These are phyloP conservation scores for Solenodon paradoxus DNA, from an alignment of 2,113 vertebrate genomes.

Conservation along the genomic window DNA sequence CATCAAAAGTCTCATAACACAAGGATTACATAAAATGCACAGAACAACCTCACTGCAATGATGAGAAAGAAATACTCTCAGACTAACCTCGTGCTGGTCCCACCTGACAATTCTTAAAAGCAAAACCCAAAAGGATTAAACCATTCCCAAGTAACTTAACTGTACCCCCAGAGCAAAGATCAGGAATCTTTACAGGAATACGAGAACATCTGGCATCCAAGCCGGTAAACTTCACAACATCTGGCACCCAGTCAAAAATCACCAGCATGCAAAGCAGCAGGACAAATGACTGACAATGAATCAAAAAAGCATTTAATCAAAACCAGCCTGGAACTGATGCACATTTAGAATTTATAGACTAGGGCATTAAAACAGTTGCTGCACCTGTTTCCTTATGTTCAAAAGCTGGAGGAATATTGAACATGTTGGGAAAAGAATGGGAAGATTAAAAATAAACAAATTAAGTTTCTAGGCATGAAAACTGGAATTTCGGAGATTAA, in stretches of 20 bases:
- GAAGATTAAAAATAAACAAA: neutral
- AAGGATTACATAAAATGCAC: too few relatives aligned
- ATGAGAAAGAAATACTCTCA: neutral
- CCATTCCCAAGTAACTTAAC: neutral
- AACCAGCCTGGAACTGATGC: neutral
- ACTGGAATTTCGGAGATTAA: neutral
- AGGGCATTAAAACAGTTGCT: neutral
- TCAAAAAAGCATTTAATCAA: neutral
- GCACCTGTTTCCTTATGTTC: neutral
- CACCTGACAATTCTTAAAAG: neutral
- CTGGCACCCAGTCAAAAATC: neutral
- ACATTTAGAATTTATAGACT: neutral
- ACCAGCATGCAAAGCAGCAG: neutral
- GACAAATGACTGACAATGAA: neutral
- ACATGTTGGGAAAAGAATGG: neutral
- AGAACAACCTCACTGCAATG: accelerated
- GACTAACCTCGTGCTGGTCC: neutral
- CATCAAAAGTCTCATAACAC: neutral
- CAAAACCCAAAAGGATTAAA: neutral
- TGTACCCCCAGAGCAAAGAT: neutral
- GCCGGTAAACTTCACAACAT: neutral
- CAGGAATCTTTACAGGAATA: neutral
- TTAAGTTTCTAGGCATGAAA: neutral
- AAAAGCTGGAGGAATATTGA: neutral
- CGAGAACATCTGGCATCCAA: neutral